Evolutionary conservation across 1,140 invertebrate genomes (phyloP), one percentile per base, ranked within the genome.

Genomic region (Idris sp.): DNA sequence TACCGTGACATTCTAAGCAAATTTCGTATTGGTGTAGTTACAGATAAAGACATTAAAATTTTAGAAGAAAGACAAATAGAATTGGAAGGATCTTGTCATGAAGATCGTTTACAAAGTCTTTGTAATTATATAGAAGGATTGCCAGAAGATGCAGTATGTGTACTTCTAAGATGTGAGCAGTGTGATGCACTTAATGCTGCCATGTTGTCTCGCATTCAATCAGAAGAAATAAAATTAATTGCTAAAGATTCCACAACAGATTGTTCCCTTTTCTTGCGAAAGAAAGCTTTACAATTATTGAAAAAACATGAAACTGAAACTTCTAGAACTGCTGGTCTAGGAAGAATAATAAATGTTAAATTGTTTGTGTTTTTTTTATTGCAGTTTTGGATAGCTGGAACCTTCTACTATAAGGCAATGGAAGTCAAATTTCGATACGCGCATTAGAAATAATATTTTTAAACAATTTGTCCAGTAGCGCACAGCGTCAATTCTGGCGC

Each of bases 151-250:
- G 6, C 19, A 22, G 19, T 22, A 22, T 22, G 19, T 6, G 2
- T 22, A 6, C 36, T 38, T 38, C 16, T 46, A 3, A 76, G 49
- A n/a, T 46, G 64, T 49, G 33, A 46, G 16, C 36, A 48, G 33
- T 76, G 77, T 44, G 44, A 76, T 35, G 15, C 46, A 36, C 44
- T 79, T 15, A 79, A 79, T 54, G 8, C 33, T 31, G 53, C 72
- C 6, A 79, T 81, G 74, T 26, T 81, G 11, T n/a, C 36, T 44
- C 10, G 31, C 30, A 53, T 81, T 14, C 1, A 36, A 8, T 48
- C 58, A 4, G 53, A 71, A 61, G 71, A 77, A 72, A 77, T 79
- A 26, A 16, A 74, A 28, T 41, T 80, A 10, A 58, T 74, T 30
- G 79, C 72, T 18, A 25, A 61, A 22, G 73, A 81, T n/a, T n/a